Evolutionary conservation across 2,797 vertebrate species (phyloP), one percentile per base, ranked within the genome.

Genomic region (Manis javanica): DNA sequence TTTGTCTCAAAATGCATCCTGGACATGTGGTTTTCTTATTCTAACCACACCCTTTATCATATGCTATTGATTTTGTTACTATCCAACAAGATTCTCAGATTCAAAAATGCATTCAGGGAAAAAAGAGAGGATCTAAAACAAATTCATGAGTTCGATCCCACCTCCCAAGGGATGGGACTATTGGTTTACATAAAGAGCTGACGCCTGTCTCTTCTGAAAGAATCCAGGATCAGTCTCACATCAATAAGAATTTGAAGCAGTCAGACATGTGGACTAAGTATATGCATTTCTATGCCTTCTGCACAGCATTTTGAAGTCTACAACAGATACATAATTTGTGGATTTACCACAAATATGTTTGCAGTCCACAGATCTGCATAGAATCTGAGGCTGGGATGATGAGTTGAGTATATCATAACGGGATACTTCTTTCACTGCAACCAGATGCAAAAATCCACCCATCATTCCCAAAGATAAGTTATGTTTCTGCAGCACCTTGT

Each of bases 11-110:
- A 95, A 86, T 26, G 26, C n/a, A 39, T 53, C 64, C 83, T 61
- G 39, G 34, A 11, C 15, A 23, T 51, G 81, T 53, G 87, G 49
- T 59, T 95, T 97, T 64, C 57, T 46, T 92, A 8, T 23, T 71
- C 39, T 69, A 51, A 92, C 87, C 77, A 79, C 74, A 53, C 49
- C 77, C 63, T 96, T 93, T 81, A 68, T 88, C 90, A 55, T 72
- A 26, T 34, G 42, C 63, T 87, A 78, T 86, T 83, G 94, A 90
- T 92, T 97, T 86, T 68, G 51, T 71, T 92, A 77, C 93, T 92
- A 19, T 26, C 51, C 84, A 86, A 31, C 14, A 63, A 55, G 61
- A 88, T 31, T 91, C 53, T 93, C 37, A 53, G 26, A 46, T 82
- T 96, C 31, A 69, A 53, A 96, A 71, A 51, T 39, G n/a, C 34